A percentile compares a stretch with the other conserved stretches of the same genome.
Conservation (phyloP, 1,140 invertebrate genomes). For the Cecropterus lyciades region DNA sequence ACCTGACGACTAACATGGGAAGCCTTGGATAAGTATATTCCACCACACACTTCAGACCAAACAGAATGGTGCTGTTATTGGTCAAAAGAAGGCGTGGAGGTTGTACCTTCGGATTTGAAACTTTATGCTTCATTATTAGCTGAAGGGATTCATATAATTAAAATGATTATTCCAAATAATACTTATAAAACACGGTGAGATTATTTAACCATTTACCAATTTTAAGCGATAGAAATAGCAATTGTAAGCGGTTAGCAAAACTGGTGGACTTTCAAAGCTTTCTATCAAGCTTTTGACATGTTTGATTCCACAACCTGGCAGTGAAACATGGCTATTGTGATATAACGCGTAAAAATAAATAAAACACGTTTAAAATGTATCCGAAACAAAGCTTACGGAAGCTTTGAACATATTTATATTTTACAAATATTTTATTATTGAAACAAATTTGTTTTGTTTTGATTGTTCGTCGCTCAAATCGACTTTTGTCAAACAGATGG, state of each 20-base stretch:
- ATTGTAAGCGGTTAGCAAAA: constrained; percentile 1
- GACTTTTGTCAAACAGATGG: no score
- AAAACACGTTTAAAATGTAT: background rate
- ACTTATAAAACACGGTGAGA: background rate
- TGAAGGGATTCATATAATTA: no score
- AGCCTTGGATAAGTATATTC: no score
- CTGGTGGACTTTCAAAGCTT: constrained; percentile 11
- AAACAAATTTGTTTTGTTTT: constrained; percentile 1
- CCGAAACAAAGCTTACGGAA: constrained; percentile 6
- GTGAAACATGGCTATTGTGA: constrained; percentile 14
- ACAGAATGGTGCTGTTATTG: no score
- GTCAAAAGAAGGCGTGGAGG: no score
- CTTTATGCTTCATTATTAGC: no score
- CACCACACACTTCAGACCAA: no score
- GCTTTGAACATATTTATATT: constrained; percentile 3
- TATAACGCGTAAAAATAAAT: constrained; percentile 13
- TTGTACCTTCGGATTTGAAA: no score
- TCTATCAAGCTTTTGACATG: constrained; percentile 21
- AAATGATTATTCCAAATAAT: no score
- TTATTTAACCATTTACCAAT: background rate
- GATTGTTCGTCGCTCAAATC: background rate
- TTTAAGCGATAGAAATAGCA: background rate
- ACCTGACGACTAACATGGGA: no score
- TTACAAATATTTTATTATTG: constrained; percentile 8
- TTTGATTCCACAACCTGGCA: constrained; percentile 22